Evolutionary conservation across 2,113 vertebrate species (phyloP).

Genomic region (Psittacara wagleri): DNA sequence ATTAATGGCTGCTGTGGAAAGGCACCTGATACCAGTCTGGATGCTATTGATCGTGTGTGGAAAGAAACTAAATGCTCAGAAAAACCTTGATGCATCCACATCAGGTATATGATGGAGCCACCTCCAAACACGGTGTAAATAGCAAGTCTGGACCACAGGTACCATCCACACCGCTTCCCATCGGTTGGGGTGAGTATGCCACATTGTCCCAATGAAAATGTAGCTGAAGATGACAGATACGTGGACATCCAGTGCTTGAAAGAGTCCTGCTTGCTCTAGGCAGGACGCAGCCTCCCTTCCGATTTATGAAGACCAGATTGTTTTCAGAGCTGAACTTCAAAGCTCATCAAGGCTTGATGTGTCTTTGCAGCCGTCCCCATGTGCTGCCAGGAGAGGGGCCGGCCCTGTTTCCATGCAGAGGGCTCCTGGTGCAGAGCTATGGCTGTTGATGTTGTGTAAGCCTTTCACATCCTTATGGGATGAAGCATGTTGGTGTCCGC

Average conservation of each 20-base stretch:
- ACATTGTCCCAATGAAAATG: background rate
- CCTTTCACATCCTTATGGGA: background rate
- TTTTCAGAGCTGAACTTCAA: background rate
- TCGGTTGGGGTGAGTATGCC: background rate
- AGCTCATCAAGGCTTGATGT: background rate
- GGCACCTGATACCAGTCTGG: background rate
- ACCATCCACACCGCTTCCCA: conserved; percentile 13
- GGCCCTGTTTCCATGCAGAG: background rate
- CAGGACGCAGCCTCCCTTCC: background rate
- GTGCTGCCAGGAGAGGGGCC: background rate
- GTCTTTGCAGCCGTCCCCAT: fast-evolving
- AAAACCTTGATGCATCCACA: background rate
- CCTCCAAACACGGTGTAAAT: background rate
- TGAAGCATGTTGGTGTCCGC: background rate
- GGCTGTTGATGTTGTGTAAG: fast-evolving
- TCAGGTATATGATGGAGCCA: background rate
- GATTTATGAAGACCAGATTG: background rate
- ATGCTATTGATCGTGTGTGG: background rate
- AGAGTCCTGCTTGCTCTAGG: background rate
- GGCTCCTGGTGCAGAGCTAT: background rate
- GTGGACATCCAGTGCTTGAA: background rate
- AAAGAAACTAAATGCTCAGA: background rate
- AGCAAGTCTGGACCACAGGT: background rate
- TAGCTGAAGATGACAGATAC: background rate
- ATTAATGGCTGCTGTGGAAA: background rate